Conservation (phyloP, 2,888 invertebrate genomes). For the Agrenia bidenticulata region DNA sequence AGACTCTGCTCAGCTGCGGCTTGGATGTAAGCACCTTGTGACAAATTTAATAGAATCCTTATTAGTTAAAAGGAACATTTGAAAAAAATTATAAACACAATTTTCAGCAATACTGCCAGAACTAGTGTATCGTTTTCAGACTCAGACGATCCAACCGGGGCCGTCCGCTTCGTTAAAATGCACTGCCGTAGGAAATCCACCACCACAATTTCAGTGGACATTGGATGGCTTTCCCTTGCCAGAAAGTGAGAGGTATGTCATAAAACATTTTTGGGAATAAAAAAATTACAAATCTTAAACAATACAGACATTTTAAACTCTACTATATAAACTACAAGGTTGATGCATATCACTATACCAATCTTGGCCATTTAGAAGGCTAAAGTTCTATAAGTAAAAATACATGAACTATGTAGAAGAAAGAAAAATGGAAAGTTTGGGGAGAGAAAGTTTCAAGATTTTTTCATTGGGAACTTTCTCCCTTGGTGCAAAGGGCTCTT, state of each 20-base stretch:
- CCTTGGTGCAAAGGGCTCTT: no score
- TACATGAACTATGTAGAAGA: no score
- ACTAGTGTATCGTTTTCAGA: slow-evolving; percentile 85
- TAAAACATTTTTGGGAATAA: not conserved
- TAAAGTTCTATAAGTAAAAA: no score
- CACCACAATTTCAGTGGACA: slow-evolving; percentile 88
- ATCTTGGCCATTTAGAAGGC: no score
- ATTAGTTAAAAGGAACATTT: not conserved
- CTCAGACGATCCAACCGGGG: slow-evolving; percentile 87
- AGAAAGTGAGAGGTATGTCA: slow-evolving; percentile 65
- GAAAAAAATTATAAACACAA: not conserved
- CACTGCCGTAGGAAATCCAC: slow-evolving; percentile 89
- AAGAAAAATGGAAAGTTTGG: no score
- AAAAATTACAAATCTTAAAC: not conserved
- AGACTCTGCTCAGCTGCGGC: slow-evolving; percentile 74
- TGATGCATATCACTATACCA: no score
- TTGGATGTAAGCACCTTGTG: slow-evolving; percentile 67
- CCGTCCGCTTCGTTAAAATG: slow-evolving; percentile 89
- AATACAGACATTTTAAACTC: no score
- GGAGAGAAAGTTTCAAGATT: no score
- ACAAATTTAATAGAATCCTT: not conserved
- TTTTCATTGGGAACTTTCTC: no score
- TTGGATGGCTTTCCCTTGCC: slow-evolving; percentile 84
- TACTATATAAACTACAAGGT: no score
- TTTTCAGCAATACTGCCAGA: slow-evolving; percentile 80